Evolutionary conservation across 2,113 vertebrate species (phyloP), one percentile per base, ranked within the genome.

Genomic region (Petrocephalus zakoni): DNA sequence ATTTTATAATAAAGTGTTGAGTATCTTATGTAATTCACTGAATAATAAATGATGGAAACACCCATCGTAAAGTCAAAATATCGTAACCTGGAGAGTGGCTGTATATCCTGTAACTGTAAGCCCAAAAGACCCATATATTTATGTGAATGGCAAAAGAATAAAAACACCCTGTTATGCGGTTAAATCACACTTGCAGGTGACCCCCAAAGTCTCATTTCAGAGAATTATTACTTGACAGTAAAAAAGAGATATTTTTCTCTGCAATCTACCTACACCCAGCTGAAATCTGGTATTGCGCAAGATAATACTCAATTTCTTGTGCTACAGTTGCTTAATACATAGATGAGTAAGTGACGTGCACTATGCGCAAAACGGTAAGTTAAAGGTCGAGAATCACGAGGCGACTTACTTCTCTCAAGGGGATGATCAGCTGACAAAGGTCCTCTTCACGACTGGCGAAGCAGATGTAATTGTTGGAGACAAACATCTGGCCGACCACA

Each of bases 401-500:
- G 42, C 49, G 8, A 84, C 61, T 91, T 46, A 99, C 98, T 97
- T 99, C 98, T 91, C 98, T 93, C 75, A 99, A 96, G 0, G 98
- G 98, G 90, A 99, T 98, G 92, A 99, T 98, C 42, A 99, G 97
- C 86, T 97, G 96, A 93, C 98, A 99, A 0, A 97, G 94, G 2
- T 98, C 97, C 84, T 98, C 98, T 83, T 98, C 97, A 81, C 96
- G 96, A 94, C 98, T 99, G 93, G 96, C 96, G 25, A 99, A 99
- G 92, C 98, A 99, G 92, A 99, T 97, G 92, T 99, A 99, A 92
- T 98, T 99, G 93, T 97, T 97, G 92, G 98, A 99, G 93, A 99
- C 97, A 93, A 97, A 99, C 95, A 99, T 97, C 94, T 98, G 98
- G 22, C 98, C 98, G 0, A 96, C 95, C 78, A 98, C 97, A 85